Conservation (phyloP, 2,888 invertebrate genomes). For the Entomobrya multifasciata region DNA sequence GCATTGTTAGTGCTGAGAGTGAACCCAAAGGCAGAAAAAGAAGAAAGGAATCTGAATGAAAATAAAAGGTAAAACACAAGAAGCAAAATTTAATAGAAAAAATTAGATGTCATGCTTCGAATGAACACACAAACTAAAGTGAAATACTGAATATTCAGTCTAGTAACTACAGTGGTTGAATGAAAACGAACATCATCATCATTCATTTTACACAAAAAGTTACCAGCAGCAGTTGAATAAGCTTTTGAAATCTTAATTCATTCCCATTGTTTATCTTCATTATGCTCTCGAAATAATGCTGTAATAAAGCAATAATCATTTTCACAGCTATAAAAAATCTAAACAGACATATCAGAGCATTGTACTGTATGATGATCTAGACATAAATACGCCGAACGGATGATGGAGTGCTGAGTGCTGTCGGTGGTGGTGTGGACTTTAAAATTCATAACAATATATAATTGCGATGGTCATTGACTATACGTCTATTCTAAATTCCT, state of each 20-base stretch:
- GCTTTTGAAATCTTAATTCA: slow-evolving; percentile 54
- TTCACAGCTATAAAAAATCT: not conserved
- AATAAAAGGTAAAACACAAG: slow-evolving; percentile 60
- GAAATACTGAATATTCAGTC: not conserved
- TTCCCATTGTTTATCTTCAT: slow-evolving; percentile 43
- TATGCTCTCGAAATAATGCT: slow-evolving; percentile 45
- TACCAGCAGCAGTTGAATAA: slow-evolving; percentile 10
- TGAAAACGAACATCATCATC: not conserved
- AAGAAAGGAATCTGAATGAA: not conserved
- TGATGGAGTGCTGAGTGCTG: slow-evolving; percentile 12
- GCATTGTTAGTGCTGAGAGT: slow-evolving; percentile 36
- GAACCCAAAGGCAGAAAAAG: too few species aligned
- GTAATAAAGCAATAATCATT: slow-evolving; percentile 29
- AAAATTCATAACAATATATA: too few species aligned
- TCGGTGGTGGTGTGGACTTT: too few species aligned
- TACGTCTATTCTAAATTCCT: not conserved
- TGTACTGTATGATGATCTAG: not conserved
- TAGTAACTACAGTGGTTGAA: too few species aligned
- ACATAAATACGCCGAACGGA: too few species aligned
- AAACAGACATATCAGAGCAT: not conserved
- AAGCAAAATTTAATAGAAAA: slow-evolving; percentile 36
- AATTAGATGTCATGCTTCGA: slow-evolving; percentile 61
- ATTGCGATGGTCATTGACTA: slow-evolving; percentile 13
- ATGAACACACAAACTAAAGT: slow-evolving; percentile 59
- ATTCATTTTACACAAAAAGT: slow-evolving; percentile 2